Evolutionary conservation across 2,888 invertebrate species (phyloP).

Genomic region (Griposia aprilina): DNA sequence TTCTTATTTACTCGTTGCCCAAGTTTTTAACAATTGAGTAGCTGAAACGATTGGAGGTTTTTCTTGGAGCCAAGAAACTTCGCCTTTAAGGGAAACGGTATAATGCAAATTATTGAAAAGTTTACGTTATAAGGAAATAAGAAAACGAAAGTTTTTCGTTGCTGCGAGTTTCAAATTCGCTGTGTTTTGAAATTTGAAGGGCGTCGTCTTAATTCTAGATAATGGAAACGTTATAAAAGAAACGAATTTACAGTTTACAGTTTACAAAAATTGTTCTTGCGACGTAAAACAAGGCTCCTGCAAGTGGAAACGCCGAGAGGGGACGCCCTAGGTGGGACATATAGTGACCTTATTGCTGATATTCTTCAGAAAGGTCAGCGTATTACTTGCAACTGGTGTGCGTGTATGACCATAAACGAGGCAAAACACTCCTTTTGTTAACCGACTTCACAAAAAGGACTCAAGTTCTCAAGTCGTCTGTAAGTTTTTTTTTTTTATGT

Average conservation of each 20-base stretch:
- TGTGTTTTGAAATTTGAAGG: constrained; percentile 27
- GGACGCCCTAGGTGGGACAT: neutral
- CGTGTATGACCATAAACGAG: neutral
- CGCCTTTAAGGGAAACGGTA: constrained; percentile 6
- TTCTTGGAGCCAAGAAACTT: constrained; percentile 13
- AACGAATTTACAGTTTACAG: neutral
- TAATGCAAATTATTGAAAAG: constrained; percentile 39
- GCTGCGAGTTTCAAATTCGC: neutral
- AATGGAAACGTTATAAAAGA: neutral
- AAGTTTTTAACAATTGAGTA: constrained; percentile 38
- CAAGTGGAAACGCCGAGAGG: neutral
- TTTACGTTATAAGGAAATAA: constrained; percentile 32
- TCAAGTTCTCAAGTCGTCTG: too few species aligned
- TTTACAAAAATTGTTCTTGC: neutral
- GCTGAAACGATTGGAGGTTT: constrained; percentile 20
- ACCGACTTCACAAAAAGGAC: too few species aligned
- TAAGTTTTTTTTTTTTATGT: too few species aligned
- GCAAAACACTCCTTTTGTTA: neutral
- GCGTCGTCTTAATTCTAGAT: neutral
- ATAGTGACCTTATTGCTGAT: neutral
- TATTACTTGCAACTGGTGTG: neutral
- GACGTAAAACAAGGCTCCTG: neutral
- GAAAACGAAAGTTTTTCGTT: constrained; percentile 22
- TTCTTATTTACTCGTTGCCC: constrained; percentile 1
- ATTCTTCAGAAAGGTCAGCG: neutral